These are phyloP conservation scores for Nothobranchius kuhntae DNA, from an alignment of 2,113 vertebrate species.

Conservation along the genomic window DNA sequence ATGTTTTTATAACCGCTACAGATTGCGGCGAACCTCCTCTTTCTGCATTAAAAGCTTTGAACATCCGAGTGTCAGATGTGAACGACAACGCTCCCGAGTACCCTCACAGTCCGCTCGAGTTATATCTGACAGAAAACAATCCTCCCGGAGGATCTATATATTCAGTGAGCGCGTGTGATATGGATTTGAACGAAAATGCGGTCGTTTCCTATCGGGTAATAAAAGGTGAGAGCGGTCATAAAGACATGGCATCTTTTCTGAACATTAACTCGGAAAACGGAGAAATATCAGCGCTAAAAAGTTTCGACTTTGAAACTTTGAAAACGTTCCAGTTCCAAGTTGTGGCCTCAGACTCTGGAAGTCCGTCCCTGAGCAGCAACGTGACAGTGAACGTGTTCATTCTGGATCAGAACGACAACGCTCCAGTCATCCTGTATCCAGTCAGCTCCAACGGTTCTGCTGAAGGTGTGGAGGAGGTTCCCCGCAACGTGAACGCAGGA, in stretches of 20 bases:
- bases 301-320: conserved; percentile 68
- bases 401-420: too few species aligned
- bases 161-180: conserved; percentile 60
- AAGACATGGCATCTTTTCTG: conserved; percentile 49
- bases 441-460: too few species aligned
- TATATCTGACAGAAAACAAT: conserved; percentile 71
- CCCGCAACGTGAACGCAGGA: too few species aligned
- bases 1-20: conserved; percentile 68
- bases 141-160: conserved; percentile 45
- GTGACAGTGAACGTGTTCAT: too few species aligned
- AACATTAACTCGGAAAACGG: conserved; percentile 65
- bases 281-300: conserved; percentile 44
- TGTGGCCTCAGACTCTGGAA: conserved; percentile 50
- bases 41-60: conserved; percentile 53
- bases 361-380: too few species aligned
- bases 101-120: conserved; percentile 23
- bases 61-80: conserved; percentile 68
- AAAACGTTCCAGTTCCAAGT: conserved; percentile 59
- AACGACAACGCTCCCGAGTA: conserved; percentile 71
- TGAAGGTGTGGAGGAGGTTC: too few species aligned
- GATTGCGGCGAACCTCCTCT: conserved; percentile 63
- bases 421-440: too few species aligned
- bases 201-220: conserved; percentile 50
- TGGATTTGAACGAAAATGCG: conserved; percentile 63
- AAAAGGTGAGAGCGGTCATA: background rate